A percentile compares a stretch with the other conserved stretches of the same genome.
Conservation (phyloP, 2,113 vertebrate species). For the Mystacornis crossleyi region DNA sequence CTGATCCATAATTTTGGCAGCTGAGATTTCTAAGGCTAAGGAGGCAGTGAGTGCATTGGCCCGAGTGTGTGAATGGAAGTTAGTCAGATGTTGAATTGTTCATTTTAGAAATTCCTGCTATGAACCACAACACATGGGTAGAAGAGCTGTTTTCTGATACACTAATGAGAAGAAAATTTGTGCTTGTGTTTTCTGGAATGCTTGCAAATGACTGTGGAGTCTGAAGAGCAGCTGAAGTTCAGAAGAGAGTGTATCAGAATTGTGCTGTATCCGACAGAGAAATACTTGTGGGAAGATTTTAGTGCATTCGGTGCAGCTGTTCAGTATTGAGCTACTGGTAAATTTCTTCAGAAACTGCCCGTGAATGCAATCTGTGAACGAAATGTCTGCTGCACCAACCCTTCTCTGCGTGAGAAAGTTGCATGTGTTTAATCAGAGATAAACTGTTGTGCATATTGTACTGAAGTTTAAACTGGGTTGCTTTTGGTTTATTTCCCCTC, state of each 20-base stretch:
- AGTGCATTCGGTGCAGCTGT: not conserved
- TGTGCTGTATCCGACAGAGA: not conserved
- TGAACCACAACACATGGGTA: not conserved
- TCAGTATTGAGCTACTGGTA: not conserved
- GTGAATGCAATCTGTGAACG: not conserved
- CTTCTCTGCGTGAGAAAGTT: not conserved
- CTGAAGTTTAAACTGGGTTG: not conserved
- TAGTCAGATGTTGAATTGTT: not conserved
- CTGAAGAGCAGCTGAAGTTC: not conserved
- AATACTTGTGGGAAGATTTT: not conserved
- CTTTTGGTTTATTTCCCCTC: not conserved
- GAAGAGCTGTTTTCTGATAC: not conserved
- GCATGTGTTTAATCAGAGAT: not conserved
- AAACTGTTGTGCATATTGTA: fast-evolving
- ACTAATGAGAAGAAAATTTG: not conserved
- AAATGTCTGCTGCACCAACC: not conserved
- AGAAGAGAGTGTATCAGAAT: not conserved
- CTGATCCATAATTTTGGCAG: not conserved
- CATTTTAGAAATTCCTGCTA: not conserved
- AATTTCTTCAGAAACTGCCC: conserved; percentile 1
- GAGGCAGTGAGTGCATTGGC: not conserved
- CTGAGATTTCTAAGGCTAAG: not conserved
- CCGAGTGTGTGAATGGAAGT: not conserved
- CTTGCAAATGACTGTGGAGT: not conserved
- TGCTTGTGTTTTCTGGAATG: not conserved